Evolutionary conservation across 2,797 vertebrate species (phyloP).

Genomic region (Buphagus erythrorhynchus): DNA sequence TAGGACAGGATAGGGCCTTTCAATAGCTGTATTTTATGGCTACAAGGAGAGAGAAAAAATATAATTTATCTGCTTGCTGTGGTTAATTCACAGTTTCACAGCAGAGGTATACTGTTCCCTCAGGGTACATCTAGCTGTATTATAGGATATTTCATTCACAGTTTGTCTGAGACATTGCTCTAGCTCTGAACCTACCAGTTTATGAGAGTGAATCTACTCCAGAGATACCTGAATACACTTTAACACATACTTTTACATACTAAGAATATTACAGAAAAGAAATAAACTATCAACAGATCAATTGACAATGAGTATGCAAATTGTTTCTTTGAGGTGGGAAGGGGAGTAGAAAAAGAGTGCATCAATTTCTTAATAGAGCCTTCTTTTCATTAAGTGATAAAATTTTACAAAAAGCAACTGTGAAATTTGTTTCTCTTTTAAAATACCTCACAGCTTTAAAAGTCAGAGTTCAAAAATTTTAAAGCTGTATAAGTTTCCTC

Average conservation of each 20-base stretch:
- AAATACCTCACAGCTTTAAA: not conserved
- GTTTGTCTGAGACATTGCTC: conserved; percentile 11
- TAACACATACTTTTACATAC: not conserved
- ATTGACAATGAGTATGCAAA: not conserved
- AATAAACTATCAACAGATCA: not conserved
- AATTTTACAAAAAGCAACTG: not conserved
- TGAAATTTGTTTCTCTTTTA: not conserved
- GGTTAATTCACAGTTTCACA: conserved; percentile 63
- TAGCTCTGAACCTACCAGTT: not conserved
- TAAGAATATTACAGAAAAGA: not conserved
- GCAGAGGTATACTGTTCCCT: conserved; percentile 48
- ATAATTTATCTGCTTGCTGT: conserved; percentile 60
- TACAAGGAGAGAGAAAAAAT: conserved; percentile 48
- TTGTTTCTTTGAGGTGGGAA: not conserved
- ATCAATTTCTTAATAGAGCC: not conserved
- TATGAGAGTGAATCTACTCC: not conserved
- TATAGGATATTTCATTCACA: conserved; percentile 56
- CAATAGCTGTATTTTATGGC: conserved; percentile 53
- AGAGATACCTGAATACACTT: not conserved
- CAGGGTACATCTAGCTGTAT: conserved; percentile 34
- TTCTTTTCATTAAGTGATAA: not conserved
- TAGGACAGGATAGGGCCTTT: conserved; percentile 15
- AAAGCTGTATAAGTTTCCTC: not conserved
- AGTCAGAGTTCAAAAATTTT: not conserved
- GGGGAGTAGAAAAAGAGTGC: not conserved